Evolutionary conservation across 92 coral and sea anemone species (phyloP).

Genomic region (Paramuricea clavata): DNA sequence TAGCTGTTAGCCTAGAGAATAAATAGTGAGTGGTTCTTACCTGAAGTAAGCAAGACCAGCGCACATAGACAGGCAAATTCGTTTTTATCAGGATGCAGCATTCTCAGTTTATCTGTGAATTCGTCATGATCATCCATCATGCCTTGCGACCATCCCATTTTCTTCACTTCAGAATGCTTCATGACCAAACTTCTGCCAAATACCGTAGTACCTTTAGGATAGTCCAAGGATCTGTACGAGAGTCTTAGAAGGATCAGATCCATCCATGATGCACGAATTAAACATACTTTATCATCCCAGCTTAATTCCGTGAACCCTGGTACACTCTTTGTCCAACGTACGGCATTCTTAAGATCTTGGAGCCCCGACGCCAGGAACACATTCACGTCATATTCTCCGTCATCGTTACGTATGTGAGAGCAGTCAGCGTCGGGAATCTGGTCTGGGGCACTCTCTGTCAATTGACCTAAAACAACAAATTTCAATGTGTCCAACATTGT

Average conservation of each 20-base stretch:
- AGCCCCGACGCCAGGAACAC: conserved; percentile 84
- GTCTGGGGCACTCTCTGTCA: conserved; percentile 24
- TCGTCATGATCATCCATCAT: conserved; percentile 88
- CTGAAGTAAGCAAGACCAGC: conserved; percentile 85
- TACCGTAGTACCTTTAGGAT: conserved; percentile 83
- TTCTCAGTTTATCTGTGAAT: conserved; percentile 89
- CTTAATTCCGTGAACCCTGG: conserved; percentile 90
- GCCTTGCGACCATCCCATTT: conserved; percentile 89
- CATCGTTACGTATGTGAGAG: conserved; percentile 17
- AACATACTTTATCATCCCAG: conserved; percentile 85
- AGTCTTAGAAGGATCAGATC: conserved; percentile 89
- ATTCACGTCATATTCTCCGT: conserved; percentile 61
- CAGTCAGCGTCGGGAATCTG: conserved; percentile 32
- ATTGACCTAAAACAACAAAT: neutral
- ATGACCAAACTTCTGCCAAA: conserved; percentile 72
- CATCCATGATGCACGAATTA: conserved; percentile 91
- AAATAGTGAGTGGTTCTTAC: conserved; percentile 55
- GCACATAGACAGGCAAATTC: conserved; percentile 93
- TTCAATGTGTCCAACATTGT: neutral
- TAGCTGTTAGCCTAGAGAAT: neutral
- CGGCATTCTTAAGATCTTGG: conserved; percentile 78
- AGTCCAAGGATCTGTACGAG: conserved; percentile 86
- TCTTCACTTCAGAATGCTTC: conserved; percentile 68
- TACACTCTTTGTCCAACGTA: conserved; percentile 93
- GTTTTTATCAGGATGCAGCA: conserved; percentile 77